phyloP scores from a whole-genome alignment of 2,797 vertebrate species.

The Ctenopoma multispine region DNA sequence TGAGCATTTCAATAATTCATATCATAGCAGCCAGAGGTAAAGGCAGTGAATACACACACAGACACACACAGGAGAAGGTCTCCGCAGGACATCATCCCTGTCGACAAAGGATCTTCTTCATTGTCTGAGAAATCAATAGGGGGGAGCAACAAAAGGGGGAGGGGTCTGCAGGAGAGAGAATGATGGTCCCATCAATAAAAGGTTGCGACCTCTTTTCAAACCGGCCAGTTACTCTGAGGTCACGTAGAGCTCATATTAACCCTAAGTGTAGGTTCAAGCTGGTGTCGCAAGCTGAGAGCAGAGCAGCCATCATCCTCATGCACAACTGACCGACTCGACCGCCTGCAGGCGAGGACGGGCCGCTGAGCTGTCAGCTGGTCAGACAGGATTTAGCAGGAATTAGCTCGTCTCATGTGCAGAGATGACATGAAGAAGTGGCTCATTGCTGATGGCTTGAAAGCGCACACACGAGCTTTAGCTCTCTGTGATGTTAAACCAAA shows the following conservation, averaged over 20 bases:
- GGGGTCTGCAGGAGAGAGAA: slow-evolving; percentile 66
- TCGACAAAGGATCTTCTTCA: slow-evolving; percentile 72
- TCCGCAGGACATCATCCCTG: slow-evolving; percentile 61
- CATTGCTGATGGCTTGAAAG: not conserved
- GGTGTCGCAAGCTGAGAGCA: slow-evolving; percentile 34
- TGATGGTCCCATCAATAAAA: slow-evolving; percentile 81
- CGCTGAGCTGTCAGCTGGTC: slow-evolving; percentile 52
- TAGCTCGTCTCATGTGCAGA: slow-evolving; percentile 50
- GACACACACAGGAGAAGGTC: slow-evolving; percentile 16
- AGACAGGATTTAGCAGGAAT: slow-evolving; percentile 63
- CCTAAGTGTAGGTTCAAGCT: slow-evolving; percentile 66
- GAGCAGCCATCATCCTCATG: not conserved
- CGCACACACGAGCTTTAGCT: slow-evolving; percentile 8
- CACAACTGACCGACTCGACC: not conserved
- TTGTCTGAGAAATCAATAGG: slow-evolving; percentile 73
- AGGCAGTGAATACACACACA: slow-evolving; percentile 21
- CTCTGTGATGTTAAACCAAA: slow-evolving; percentile 38
- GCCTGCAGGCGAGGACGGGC: slow-evolving; percentile 32
- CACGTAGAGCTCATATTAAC: slow-evolving; percentile 70
- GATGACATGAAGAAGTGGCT: slow-evolving; percentile 35
- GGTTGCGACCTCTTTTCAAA: slow-evolving; percentile 75
- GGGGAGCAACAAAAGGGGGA: slow-evolving; percentile 65
- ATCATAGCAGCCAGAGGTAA: slow-evolving; percentile 47
- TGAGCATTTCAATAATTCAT: slow-evolving; percentile 64
- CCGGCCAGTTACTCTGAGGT: slow-evolving; percentile 63